phyloP scores from a whole-genome alignment of 1,140 invertebrate genomes.

The Brachionus sp. region DNA sequence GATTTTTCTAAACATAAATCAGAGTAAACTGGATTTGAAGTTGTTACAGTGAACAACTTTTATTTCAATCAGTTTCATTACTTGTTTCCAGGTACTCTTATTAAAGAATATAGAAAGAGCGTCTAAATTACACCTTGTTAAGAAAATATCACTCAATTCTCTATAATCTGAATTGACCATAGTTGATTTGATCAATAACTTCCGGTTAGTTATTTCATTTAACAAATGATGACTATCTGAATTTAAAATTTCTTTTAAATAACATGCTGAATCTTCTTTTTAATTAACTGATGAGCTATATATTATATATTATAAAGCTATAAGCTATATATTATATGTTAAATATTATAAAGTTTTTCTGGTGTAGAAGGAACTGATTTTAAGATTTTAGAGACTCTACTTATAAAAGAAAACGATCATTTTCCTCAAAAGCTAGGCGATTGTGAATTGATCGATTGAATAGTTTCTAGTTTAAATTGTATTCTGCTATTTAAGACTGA shows the following conservation, averaged over 20 bases:
- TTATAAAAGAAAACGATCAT: no score
- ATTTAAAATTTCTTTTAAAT: background rate
- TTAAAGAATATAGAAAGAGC: background rate
- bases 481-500: no score
- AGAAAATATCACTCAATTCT: background rate
- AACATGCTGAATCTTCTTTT: background rate
- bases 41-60: background rate
- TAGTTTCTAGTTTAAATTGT: no score
- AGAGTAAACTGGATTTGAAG: background rate
- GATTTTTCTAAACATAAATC: constrained; percentile 25
- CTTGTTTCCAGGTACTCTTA: background rate
- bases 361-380: no score
- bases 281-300: background rate
- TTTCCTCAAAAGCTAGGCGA: no score
- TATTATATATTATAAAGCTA: no score
- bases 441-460: no score
- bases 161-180: background rate
- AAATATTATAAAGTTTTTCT: no score
- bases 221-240: background rate
- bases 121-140: background rate
- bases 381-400: no score
- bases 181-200: background rate
- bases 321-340: no score
- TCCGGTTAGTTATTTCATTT: background rate
- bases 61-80: background rate